Conservation (phyloP, 2,113 vertebrate genomes). For the Rhinogobius similis region DNA sequence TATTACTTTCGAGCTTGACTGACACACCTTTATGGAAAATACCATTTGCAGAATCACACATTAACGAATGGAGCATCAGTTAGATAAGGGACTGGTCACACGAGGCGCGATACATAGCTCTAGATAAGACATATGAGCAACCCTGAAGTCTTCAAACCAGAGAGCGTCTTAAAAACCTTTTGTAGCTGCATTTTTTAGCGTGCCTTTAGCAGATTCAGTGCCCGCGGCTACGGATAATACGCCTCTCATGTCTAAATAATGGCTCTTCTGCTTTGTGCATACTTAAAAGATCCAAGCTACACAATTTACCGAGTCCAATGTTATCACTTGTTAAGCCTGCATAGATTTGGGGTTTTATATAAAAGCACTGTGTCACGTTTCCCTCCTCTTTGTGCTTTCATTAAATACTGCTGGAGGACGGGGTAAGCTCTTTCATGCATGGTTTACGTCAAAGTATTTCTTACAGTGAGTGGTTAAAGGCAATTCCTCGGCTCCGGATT, state of each 20-base stretch:
- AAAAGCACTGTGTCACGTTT: constrained; percentile 48
- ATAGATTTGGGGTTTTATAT: constrained; percentile 36
- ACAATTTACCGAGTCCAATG: constrained; percentile 49
- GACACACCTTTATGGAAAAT: too few species aligned
- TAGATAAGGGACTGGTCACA: constrained; percentile 34
- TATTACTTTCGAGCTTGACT: too few species aligned
- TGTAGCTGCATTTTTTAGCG: constrained; percentile 50
- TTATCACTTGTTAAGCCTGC: constrained; percentile 49
- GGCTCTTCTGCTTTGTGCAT: constrained; percentile 36
- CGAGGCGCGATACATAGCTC: constrained; percentile 49
- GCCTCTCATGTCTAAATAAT: constrained; percentile 60
- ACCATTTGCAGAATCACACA: too few species aligned
- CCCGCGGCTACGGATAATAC: constrained; percentile 44
- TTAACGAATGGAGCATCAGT: constrained; percentile 47
- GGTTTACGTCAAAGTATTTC: constrained; percentile 51
- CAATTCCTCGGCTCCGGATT: constrained; percentile 42
- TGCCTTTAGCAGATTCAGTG: constrained; percentile 43
- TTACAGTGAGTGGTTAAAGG: constrained; percentile 50
- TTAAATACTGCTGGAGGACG: constrained; percentile 34
- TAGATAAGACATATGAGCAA: constrained; percentile 50
- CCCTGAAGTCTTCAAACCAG: constrained; percentile 36
- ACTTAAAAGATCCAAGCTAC: constrained; percentile 42
- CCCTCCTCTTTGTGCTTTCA: constrained; percentile 42
- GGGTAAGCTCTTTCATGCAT: constrained; percentile 40
- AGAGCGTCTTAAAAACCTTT: constrained; percentile 36